These are phyloP conservation scores for Alectura lathami DNA, from an alignment of 2,113 vertebrate species.

Conservation along the genomic window DNA sequence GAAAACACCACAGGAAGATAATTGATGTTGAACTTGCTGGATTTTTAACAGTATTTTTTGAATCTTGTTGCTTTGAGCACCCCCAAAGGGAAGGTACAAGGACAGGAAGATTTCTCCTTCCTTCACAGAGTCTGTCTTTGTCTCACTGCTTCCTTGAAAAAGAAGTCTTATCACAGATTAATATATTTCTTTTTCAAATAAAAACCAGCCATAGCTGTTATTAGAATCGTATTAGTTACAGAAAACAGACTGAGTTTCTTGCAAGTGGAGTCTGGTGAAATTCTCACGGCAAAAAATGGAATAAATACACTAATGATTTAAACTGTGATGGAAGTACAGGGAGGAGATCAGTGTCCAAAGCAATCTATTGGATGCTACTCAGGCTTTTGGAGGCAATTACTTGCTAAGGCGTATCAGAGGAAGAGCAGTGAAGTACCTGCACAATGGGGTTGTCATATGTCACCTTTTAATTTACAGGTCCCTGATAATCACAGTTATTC, in stretches of 20 bases:
- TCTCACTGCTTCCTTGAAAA: not conserved
- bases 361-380: not conserved
- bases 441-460: not conserved
- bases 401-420: not conserved
- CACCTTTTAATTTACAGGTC: not conserved
- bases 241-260: not conserved
- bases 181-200: not conserved
- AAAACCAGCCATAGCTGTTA: not conserved
- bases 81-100: not conserved
- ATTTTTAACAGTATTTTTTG: slow-evolving; percentile 48
- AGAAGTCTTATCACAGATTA: not conserved
- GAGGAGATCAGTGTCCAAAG: not conserved
- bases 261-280: not conserved
- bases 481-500: not conserved
- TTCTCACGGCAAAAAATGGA: not conserved
- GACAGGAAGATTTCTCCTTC: not conserved
- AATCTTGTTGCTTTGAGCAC: not conserved
- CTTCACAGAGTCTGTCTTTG: not conserved
- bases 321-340: not conserved
- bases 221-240: not conserved
- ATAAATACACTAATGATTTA: not conserved
- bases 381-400: not conserved
- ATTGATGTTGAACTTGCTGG: slow-evolving; percentile 50
- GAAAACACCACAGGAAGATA: slow-evolving; percentile 44
- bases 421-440: not conserved